Evolutionary conservation across 2,113 vertebrate genomes (phyloP), one percentile per base, ranked within the genome.

Genomic region (Carassius carassius): DNA sequence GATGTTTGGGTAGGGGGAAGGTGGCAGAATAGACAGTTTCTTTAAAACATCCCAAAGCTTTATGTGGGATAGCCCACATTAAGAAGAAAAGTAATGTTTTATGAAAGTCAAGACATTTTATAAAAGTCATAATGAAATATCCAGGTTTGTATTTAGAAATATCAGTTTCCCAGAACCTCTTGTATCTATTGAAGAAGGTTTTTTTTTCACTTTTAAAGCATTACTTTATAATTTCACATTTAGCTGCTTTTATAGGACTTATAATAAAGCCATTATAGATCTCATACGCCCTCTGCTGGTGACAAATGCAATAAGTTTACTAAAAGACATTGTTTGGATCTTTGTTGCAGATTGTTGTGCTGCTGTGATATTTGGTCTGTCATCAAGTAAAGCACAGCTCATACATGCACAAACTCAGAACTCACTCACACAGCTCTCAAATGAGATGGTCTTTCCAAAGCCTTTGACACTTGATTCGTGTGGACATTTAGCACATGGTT

Each of bases 391-490:
- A 79, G 12, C 3, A 35, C 23, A 69, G 1, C 47, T 63, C 41
- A 49, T 54, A 14, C 23, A 81, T 29, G 25, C 17, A 32, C 79
- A 69, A 21, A 67, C 37, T 81, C 1, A 16, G 54, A 69, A 13
- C 62, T 67, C 1, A 7, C 17, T 44, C 63, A 21, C 63, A 81
- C 60, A 62, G 13, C 23, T 49, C 37, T 65, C 3, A 49, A 35
- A 54, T 19, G 44, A 51, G 79, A 70, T 10, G 41, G 62, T 29
- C 5, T 70, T 56, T 81, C 44, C 16, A 35, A 54, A 81, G 63
- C 5, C 78, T 70, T 54, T 81, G 79, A 81, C 44, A 81, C 79
- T 70, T 51, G 79, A 81, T 70, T 54, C 79, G 63, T 81, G 41
- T 54, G 16, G 29, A 81, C 44, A 54, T 81, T 51, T 81, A 70